phyloP scores from a whole-genome alignment of 2,797 vertebrate species.

The Rhadinocentrus ornatus region DNA sequence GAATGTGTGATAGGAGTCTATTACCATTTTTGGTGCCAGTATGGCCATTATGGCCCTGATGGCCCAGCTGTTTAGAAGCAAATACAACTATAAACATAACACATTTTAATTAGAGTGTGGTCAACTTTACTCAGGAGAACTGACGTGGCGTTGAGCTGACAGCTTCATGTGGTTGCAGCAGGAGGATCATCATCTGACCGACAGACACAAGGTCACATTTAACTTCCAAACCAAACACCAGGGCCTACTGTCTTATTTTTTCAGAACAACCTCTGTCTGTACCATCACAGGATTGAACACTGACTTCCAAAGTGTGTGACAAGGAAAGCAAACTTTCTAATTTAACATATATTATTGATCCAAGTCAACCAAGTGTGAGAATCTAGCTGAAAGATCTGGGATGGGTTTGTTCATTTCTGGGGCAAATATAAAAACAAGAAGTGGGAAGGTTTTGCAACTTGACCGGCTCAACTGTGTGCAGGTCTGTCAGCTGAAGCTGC shows the following conservation, averaged over 20 bases:
- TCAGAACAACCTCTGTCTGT: constrained; percentile 1
- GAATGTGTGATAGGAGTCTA: not conserved
- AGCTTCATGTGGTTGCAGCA: constrained; percentile 34
- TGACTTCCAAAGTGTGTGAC: not conserved
- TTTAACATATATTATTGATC: not conserved
- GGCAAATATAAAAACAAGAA: constrained; percentile 18
- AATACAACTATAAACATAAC: not conserved
- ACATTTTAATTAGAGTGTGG: not conserved
- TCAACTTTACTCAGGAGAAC: not conserved
- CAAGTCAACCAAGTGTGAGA: not conserved
- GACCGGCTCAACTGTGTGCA: not conserved
- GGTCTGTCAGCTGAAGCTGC: constrained; percentile 37
- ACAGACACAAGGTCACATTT: constrained; percentile 17
- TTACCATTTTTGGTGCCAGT: not conserved
- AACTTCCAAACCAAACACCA: constrained; percentile 13
- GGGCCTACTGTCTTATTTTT: not conserved
- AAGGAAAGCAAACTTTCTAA: not conserved
- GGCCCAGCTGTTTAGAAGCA: not conserved
- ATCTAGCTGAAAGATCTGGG: not conserved
- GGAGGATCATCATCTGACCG: constrained; percentile 43
- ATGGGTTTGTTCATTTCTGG: not conserved
- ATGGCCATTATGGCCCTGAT: not conserved
- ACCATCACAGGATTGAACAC: not conserved
- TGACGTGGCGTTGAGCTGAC: not conserved
- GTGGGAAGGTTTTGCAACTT: constrained; percentile 18